Percentiles rank a stretch among this genome's conserved stretches.
Conservation (phyloP, 2,888 invertebrate species). For the Archips crataeganus region DNA sequence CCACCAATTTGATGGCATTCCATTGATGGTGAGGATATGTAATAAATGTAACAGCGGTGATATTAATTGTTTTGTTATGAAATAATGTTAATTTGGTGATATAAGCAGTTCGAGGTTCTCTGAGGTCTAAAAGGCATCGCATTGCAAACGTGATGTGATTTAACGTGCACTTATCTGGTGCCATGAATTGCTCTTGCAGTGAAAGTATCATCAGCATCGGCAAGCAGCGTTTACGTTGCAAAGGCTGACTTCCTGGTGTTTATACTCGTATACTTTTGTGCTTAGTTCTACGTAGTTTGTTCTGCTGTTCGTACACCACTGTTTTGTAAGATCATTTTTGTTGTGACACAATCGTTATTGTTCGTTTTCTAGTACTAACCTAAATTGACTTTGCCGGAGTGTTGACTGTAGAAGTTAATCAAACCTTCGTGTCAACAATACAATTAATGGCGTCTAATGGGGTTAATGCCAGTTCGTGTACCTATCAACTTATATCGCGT, state of each 20-base stretch:
- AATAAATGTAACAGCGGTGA: neutral
- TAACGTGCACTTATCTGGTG: constrained; percentile 26
- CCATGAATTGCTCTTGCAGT: constrained; percentile 21
- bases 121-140: constrained; percentile 1
- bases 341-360: neutral
- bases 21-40: neutral
- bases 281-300: neutral
- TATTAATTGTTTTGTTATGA: constrained; percentile 5
- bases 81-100: constrained; percentile 17
- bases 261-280: neutral
- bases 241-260: constrained; percentile 26
- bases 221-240: constrained; percentile 22
- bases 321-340: neutral
- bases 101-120: constrained; percentile 15
- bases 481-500: neutral
- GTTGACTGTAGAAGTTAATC: neutral
- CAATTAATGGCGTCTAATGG: neutral
- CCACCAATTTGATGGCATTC: constrained; percentile 41
- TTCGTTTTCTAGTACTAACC: neutral
- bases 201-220: constrained; percentile 34
- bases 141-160: constrained; percentile 14
- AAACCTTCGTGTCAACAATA: neutral
- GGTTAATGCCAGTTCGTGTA: constrained; percentile 11
- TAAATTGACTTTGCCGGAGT: neutral
- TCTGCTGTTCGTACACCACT: neutral